Conservation (phyloP, 1,140 invertebrate genomes). For the Lanistes nyassanus region DNA sequence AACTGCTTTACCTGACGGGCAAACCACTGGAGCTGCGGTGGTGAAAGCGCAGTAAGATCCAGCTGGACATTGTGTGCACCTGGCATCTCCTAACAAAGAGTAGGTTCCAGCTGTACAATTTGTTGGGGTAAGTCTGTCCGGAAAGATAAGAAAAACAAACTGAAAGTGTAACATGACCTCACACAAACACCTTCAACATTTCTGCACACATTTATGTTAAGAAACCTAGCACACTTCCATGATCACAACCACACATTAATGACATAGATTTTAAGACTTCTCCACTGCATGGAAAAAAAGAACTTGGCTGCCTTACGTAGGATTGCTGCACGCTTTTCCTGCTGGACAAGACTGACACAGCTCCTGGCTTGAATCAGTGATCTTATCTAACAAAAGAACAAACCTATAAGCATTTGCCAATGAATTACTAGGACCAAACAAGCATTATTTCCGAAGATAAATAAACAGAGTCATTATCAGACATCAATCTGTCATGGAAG, state of each 20-base stretch:
- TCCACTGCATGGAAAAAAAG: background rate
- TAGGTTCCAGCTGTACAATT: constrained; percentile 44
- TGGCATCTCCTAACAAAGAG: constrained; percentile 38
- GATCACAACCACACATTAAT: no score
- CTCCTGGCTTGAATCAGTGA: constrained; percentile 31
- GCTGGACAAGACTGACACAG: constrained; percentile 48
- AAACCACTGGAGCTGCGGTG: constrained; percentile 29
- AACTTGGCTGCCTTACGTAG: constrained; percentile 35
- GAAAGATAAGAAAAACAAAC: no score
- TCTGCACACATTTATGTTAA: no score
- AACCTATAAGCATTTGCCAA: background rate
- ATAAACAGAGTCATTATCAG: background rate
- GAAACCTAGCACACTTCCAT: no score
- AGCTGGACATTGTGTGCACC: constrained; percentile 51
- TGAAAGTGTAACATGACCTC: no score
- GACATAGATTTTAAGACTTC: no score
- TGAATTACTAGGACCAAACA: background rate
- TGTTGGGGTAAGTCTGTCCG: constrained; percentile 15
- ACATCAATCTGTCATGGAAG: background rate
- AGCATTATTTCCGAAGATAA: background rate
- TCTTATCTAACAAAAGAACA: constrained; percentile 32
- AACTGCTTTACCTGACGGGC: constrained; percentile 38
- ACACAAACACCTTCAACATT: no score
- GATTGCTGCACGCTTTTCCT: constrained; percentile 48
- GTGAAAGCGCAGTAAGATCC: constrained; percentile 42